Percentiles rank a stretch among this genome's conserved stretches.
Evolutionary conservation across 2,113 vertebrate species (phyloP).

Genomic region (Butastur rufipennis): DNA sequence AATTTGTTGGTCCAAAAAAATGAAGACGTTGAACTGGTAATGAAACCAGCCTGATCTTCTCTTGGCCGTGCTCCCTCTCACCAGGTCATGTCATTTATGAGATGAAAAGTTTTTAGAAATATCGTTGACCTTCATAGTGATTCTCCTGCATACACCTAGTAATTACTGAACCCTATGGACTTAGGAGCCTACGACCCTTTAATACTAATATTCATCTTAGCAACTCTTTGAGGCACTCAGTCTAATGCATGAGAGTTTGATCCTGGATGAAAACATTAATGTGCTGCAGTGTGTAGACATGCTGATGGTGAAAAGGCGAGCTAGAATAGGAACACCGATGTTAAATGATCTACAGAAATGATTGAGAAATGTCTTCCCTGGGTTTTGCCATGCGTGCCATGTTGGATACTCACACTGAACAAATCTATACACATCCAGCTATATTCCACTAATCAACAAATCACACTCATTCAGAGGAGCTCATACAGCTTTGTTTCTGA

Average conservation of each 20-base stretch:
- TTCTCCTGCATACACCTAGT: background rate
- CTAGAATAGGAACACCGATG: background rate
- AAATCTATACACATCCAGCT: background rate
- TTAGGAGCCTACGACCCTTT: background rate
- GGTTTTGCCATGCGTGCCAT: background rate
- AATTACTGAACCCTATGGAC: background rate
- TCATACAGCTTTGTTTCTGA: background rate
- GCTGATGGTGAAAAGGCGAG: background rate
- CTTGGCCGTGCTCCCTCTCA: background rate
- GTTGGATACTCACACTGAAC: background rate
- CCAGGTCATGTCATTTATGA: background rate
- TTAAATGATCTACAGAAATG: background rate
- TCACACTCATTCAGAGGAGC: background rate
- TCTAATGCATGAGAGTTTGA: background rate
- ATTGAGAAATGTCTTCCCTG: background rate
- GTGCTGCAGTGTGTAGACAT: background rate
- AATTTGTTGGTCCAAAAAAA: background rate
- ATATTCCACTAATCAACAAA: background rate
- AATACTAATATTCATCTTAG: background rate
- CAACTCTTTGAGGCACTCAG: background rate
- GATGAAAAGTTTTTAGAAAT: background rate
- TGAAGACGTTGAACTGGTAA: fast-evolving
- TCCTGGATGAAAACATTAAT: background rate
- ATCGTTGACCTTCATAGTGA: background rate
- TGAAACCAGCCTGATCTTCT: background rate